Evolutionary conservation across 1,140 invertebrate genomes (phyloP).

Genomic region (Rhyacophila brunnea): DNA sequence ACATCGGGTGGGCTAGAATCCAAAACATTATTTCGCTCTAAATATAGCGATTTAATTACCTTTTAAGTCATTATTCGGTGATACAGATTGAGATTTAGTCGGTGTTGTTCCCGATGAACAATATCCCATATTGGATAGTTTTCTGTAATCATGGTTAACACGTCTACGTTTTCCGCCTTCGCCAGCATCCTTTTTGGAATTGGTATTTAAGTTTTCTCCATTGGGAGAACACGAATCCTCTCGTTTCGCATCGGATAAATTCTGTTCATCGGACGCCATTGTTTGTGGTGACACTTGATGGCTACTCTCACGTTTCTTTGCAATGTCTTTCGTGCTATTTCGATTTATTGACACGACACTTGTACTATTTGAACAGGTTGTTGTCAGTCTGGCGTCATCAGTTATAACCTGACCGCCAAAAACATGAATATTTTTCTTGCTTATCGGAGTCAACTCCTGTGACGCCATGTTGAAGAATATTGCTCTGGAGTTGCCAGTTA

Average conservation of each 20-base stretch:
- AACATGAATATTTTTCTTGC: conserved; percentile 26
- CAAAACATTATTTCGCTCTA: too few relatives aligned
- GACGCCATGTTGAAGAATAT: conserved; percentile 24
- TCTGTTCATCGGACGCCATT: conserved; percentile 41
- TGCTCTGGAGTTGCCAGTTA: background rate
- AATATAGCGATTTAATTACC: conserved; percentile 7
- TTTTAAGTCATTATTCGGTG: conserved; percentile 23
- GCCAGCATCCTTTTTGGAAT: conserved; percentile 15
- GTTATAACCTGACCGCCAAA: conserved; percentile 5
- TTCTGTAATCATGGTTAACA: conserved; percentile 47
- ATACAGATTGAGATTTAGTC: conserved; percentile 5
- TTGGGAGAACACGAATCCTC: conserved; percentile 7
- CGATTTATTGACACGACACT: conserved; percentile 4
- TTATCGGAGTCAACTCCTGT: conserved; percentile 16
- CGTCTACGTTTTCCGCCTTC: conserved; percentile 44
- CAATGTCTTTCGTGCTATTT: conserved; percentile 1
- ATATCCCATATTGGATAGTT: conserved; percentile 42
- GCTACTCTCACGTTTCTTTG: conserved; percentile 8
- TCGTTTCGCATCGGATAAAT: conserved; percentile 10
- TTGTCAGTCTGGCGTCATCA: conserved; percentile 6
- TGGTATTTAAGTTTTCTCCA: background rate
- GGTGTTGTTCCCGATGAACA: conserved; percentile 1
- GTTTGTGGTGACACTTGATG: conserved; percentile 30
- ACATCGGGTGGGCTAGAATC: too few relatives aligned
- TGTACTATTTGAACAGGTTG: conserved; percentile 13